Evolutionary conservation across 2,888 invertebrate genomes (phyloP).

Genomic region (Auanema sp.): DNA sequence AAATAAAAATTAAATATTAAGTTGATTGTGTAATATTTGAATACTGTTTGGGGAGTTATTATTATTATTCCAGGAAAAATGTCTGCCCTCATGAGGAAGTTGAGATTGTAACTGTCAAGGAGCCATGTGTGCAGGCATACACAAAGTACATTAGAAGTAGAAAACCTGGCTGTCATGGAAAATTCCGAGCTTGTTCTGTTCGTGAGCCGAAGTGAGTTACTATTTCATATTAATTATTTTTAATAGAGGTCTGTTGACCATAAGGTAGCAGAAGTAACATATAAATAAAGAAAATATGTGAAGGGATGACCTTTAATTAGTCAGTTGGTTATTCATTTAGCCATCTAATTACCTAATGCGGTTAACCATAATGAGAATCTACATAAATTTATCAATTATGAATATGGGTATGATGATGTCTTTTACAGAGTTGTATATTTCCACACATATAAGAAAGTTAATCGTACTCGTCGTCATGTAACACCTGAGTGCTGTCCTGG

Average conservation of each 20-base stretch:
- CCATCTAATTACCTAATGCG: too few species aligned
- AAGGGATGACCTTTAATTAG: not conserved
- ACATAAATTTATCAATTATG: not conserved
- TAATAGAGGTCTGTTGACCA: too few species aligned
- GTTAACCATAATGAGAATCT: not conserved
- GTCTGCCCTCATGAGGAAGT: conserved; percentile 68
- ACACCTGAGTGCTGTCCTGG: conserved; percentile 68
- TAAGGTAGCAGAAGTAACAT: too few species aligned
- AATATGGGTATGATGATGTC: not conserved
- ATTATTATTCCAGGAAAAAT: conserved; percentile 66
- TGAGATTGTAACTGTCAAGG: conserved; percentile 66
- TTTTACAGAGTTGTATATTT: conserved; percentile 69
- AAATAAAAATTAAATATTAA: too few species aligned
- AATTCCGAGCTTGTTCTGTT: conserved; percentile 66
- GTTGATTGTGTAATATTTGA: not conserved
- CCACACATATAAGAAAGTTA: conserved; percentile 66
- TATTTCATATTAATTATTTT: not conserved
- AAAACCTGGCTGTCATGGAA: conserved; percentile 67
- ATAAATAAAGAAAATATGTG: too few species aligned
- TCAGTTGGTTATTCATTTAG: too few species aligned
- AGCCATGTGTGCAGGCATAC: conserved; percentile 68
- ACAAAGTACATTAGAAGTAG: conserved; percentile 68
- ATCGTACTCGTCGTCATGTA: conserved; percentile 66
- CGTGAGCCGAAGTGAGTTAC: conserved; percentile 66
- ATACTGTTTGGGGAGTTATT: not conserved